phyloP scores from a whole-genome alignment of 2,797 vertebrate species.

The Setipinna tenuifilis region DNA sequence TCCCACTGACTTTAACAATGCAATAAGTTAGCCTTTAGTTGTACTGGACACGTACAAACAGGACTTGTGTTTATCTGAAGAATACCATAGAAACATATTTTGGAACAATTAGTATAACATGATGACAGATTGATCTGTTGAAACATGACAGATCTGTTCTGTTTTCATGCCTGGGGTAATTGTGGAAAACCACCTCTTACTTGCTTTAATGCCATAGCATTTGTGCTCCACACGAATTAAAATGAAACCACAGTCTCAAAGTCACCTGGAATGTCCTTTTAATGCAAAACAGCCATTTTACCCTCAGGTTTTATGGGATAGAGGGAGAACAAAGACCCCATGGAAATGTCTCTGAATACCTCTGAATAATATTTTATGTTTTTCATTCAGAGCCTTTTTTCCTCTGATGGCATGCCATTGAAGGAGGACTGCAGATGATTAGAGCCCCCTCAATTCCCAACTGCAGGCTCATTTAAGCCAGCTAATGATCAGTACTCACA shows the following conservation, averaged over 20 bases:
- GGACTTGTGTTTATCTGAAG: neutral
- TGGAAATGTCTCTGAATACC: slow-evolving; percentile 4
- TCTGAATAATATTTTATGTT: neutral
- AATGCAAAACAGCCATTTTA: slow-evolving; percentile 3
- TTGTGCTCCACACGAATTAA: neutral
- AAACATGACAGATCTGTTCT: neutral
- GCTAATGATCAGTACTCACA: slow-evolving; percentile 5
- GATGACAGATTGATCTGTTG: neutral
- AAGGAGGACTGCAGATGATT: neutral
- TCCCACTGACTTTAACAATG: neutral
- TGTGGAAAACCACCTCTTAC: neutral
- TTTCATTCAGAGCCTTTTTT: neutral
- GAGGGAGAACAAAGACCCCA: slow-evolving; percentile 4
- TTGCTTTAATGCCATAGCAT: neutral
- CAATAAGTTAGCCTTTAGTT: neutral
- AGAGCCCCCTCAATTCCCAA: slow-evolving; percentile 12
- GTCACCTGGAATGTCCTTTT: slow-evolving; percentile 10
- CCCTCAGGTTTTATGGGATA: slow-evolving; percentile 17
- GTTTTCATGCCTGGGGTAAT: neutral
- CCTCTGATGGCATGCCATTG: slow-evolving; percentile 15
- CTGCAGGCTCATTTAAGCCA: slow-evolving; percentile 16
- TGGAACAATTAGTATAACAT: neutral
- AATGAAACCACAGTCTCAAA: neutral
- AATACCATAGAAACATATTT: neutral
- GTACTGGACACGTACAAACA: neutral